These are phyloP conservation scores for Elgonia sp. DNA, from an alignment of 2,888 invertebrate species.

Conservation along the genomic window DNA sequence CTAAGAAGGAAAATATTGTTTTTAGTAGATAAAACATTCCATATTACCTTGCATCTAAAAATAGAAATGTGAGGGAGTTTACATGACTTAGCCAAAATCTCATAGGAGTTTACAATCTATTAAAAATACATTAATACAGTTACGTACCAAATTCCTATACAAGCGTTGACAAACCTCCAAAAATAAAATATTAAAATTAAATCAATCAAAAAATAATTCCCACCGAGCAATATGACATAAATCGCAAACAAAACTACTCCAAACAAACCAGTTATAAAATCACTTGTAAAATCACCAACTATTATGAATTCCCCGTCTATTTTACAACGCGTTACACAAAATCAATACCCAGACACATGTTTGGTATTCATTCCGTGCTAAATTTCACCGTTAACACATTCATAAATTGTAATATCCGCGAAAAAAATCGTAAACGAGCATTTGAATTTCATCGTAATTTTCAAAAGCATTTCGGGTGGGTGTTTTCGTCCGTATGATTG, in stretches of 20 bases:
- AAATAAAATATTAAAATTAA: no score
- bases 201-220: no score
- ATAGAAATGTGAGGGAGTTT: no score
- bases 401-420: not conserved
- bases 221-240: no score
- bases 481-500: constrained; percentile 52
- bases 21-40: no score
- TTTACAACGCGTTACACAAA: constrained; percentile 10
- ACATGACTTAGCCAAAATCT: no score
- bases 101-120: no score
- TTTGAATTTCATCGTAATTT: constrained; percentile 14
- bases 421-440: not conserved
- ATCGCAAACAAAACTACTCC: not conserved
- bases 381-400: not conserved
- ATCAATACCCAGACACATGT: not conserved
- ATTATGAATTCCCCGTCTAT: constrained; percentile 14
- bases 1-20: no score
- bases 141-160: no score
- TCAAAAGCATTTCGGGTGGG: constrained; percentile 7
- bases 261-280: not conserved
- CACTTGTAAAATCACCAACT: not conserved
- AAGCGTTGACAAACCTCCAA: no score
- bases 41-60: no score
- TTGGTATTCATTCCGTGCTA: not conserved
- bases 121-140: no score